Evolutionary conservation across 2,113 vertebrate genomes (phyloP), one percentile per base, ranked within the genome.

Genomic region (Struthio camelus): DNA sequence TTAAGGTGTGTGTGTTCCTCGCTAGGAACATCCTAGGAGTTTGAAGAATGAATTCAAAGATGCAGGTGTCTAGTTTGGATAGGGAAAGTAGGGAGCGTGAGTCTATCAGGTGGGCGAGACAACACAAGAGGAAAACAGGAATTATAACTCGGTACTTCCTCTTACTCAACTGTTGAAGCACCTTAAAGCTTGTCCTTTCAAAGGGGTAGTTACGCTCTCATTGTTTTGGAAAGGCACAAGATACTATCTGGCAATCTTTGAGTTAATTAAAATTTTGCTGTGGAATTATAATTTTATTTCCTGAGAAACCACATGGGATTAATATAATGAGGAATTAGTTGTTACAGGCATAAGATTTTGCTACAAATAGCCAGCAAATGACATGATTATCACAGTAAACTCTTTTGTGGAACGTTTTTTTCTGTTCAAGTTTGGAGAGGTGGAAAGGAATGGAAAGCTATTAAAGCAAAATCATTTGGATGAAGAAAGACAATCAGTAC

Each of bases 241-340:
- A 93, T 64, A 86, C 30, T 59, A 81, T 67, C 84, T 79, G 51
- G 46, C 38, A 94, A 64, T 72, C 80, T 93, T 85, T 84, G 64
- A 28, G 30, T 90, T 92, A 95, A 96, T 92, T 80, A 91, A 73
- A 44, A 67, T 94, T 88, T 90, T 93, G 40, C 32, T 67, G 44
- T 64, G 50, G 82, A 92, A 92, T 84, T 75, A 78, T 92, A 87
- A 96, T 93, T 91, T 94, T 96, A 96, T 95, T 96, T 97, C 93
- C 94, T 95, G 76, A 95, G 82, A 94, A 97, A 95, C 73, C 88
- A 59, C 67, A 83, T 88, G 84, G 95, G 85, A 66, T 20, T 54
- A 93, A 80, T 93, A 80, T 78, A 96, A 97, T 90, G 95, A 94
- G 25, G 51, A 91, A 93, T 89, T 85, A 89, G 50, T 65, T 90